phyloP scores from a whole-genome alignment of 2,797 vertebrate genomes.

The Fundulus diaphanus region DNA sequence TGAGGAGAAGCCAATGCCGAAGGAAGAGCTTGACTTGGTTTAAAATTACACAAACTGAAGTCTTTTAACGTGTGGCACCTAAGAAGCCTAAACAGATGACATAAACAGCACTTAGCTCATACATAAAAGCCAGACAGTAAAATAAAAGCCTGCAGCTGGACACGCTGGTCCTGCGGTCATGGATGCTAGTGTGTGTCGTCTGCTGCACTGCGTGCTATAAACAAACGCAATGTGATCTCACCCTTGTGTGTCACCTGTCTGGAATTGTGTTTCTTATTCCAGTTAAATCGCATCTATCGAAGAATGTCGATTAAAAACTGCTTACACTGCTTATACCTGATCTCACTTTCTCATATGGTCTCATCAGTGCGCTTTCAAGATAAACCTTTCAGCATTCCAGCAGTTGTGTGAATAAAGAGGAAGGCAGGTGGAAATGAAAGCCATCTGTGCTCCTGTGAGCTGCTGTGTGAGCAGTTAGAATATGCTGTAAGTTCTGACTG shows the following conservation, averaged over 20 bases:
- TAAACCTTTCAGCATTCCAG: constrained; percentile 5
- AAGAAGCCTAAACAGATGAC: constrained; percentile 66
- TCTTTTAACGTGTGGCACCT: constrained; percentile 44
- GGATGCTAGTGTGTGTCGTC: not conserved
- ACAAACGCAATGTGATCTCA: constrained; percentile 26
- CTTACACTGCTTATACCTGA: constrained; percentile 15
- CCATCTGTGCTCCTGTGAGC: constrained; percentile 1
- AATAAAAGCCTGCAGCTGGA: constrained; percentile 28
- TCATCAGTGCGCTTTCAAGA: constrained; percentile 25
- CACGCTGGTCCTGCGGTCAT: constrained; percentile 7
- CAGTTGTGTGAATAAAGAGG: constrained; percentile 21
- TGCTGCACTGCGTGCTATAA: constrained; percentile 9
- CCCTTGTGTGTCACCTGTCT: constrained; percentile 23
- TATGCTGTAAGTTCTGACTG: constrained; percentile 4
- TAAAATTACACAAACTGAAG: constrained; percentile 45
- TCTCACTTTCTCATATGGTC: constrained; percentile 19
- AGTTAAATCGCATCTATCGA: not conserved
- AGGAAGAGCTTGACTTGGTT: constrained; percentile 33
- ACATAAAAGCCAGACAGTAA: constrained; percentile 48
- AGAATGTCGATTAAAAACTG: constrained; percentile 1
- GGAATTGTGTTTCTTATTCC: constrained; percentile 15
- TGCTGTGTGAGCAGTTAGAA: not conserved
- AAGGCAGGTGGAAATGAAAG: constrained; percentile 16
- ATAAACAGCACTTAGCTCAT: constrained; percentile 37
- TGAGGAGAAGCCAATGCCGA: constrained; percentile 39